A percentile compares a stretch with the other conserved stretches of the same genome.
phyloP scores from a whole-genome alignment of 1,140 invertebrate species.

The Holotrichia oblita region DNA sequence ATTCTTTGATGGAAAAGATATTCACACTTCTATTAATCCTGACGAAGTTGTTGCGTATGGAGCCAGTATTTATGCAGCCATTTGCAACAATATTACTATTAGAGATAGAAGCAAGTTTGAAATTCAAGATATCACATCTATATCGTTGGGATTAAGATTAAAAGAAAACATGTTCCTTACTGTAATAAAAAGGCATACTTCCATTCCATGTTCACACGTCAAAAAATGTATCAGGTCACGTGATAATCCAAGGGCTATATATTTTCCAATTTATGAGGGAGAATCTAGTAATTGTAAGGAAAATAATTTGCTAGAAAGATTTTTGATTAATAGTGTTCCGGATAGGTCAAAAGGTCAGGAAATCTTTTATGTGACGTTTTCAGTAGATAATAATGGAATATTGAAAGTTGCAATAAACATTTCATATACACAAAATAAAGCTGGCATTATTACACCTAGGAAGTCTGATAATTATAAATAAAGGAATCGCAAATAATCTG shows the following conservation, averaged over 20 bases:
- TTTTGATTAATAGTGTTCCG: not conserved
- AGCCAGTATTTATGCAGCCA: conserved; percentile 66
- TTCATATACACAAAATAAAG: no score
- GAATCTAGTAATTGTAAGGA: not conserved
- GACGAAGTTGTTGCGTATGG: conserved; percentile 70
- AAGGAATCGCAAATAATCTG: no score
- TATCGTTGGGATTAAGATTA: not conserved
- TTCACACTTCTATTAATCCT: conserved; percentile 66
- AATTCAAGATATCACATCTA: conserved; percentile 19
- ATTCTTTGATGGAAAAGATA: conserved; percentile 83
- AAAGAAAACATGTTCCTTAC: not conserved
- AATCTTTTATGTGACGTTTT: conserved; percentile 6
- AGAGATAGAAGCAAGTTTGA: not conserved
- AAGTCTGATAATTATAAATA: no score
- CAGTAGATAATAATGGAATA: not conserved
- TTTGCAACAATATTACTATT: not conserved
- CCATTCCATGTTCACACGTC: not conserved
- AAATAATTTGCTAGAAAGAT: not conserved
- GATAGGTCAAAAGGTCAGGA: not conserved
- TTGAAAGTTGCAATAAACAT: not conserved
- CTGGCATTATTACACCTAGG: no score
- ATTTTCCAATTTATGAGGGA: conserved; percentile 1
- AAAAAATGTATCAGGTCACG: not conserved
- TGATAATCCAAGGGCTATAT: not conserved
- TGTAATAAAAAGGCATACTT: not conserved